These are phyloP conservation scores for Hippocampus barbouri DNA, from an alignment of 2,113 vertebrate genomes.

Conservation along the genomic window DNA sequence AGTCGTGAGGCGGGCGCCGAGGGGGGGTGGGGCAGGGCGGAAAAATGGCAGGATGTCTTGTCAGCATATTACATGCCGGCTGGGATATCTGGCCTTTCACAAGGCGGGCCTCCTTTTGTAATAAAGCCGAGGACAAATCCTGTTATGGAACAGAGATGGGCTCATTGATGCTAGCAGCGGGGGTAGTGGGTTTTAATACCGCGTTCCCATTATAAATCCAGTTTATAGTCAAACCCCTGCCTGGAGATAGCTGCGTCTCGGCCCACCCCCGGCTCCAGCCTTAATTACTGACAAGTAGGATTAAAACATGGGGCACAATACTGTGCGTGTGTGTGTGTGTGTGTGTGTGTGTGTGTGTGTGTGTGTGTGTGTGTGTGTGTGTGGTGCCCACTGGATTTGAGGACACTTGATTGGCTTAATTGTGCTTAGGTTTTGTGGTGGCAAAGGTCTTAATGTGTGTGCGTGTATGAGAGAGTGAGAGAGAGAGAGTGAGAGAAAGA, in stretches of 20 bases:
- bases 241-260: slow-evolving; percentile 62
- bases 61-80: slow-evolving; percentile 70
- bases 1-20: background rate
- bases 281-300: slow-evolving; percentile 94
- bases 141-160: slow-evolving; percentile 82
- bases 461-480: background rate
- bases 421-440: background rate
- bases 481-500: too few relatives aligned
- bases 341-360: slow-evolving; percentile 26
- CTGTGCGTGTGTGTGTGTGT: slow-evolving; percentile 28
- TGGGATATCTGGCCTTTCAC: slow-evolving; percentile 67
- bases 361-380: background rate
- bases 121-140: slow-evolving; percentile 87
- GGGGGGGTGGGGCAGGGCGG: slow-evolving; percentile 19
- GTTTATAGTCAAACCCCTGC: slow-evolving; percentile 80
- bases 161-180: slow-evolving; percentile 80
- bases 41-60: slow-evolving; percentile 61
- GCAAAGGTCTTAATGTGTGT: background rate
- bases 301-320: slow-evolving; percentile 75
- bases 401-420: slow-evolving; percentile 10
- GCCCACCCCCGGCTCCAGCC: slow-evolving; percentile 68
- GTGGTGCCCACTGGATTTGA: slow-evolving; percentile 2
- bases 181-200: slow-evolving; percentile 79
- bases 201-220: slow-evolving; percentile 86
- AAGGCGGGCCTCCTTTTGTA: slow-evolving; percentile 67